Percentiles rank a stretch among this genome's conserved stretches.
phyloP scores from a whole-genome alignment of 53 echinoderm and acorn worm genomes.

The Pentamera pediparva region DNA sequence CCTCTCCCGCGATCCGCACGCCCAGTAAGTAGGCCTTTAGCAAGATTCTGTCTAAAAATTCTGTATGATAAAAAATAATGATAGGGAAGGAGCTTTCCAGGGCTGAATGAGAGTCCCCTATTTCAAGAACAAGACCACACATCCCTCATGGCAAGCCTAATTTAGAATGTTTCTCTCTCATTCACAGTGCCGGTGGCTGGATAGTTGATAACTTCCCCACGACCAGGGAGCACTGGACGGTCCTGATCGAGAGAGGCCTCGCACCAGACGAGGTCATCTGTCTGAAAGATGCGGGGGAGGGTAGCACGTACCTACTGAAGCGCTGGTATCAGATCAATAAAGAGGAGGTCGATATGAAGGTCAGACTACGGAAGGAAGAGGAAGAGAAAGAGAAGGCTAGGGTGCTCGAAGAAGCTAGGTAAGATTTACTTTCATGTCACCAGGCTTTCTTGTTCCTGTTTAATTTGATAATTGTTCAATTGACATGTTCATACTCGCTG shows the following conservation, averaged over 20 bases:
- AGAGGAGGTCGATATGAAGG: slow-evolving; percentile 83
- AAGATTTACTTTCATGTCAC: no score
- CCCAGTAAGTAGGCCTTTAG: no score
- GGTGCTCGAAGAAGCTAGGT: slow-evolving; percentile 89
- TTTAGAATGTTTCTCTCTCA: not conserved
- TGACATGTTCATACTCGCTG: no score
- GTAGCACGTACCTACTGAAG: slow-evolving; percentile 66
- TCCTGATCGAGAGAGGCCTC: slow-evolving; percentile 85
- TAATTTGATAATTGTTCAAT: no score
- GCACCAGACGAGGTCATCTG: slow-evolving; percentile 96
- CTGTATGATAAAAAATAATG: no score
- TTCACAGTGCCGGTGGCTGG: slow-evolving; percentile 90
- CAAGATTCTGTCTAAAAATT: no score
- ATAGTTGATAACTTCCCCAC: slow-evolving; percentile 94
- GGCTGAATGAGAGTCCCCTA: not conserved
- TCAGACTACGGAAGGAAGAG: slow-evolving; percentile 64
- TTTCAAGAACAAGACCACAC: not conserved
- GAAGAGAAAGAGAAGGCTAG: slow-evolving; percentile 81
- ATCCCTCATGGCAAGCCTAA: not conserved
- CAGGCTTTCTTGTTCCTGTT: no score
- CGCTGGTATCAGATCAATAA: slow-evolving; percentile 92
- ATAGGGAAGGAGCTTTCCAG: no score
- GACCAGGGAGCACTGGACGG: slow-evolving; percentile 89
- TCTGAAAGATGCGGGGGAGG: slow-evolving; percentile 81
- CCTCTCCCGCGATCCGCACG: no score